These are phyloP conservation scores for Disparrhopalites patrizii DNA, from an alignment of 2,888 invertebrate species.

Conservation along the genomic window DNA sequence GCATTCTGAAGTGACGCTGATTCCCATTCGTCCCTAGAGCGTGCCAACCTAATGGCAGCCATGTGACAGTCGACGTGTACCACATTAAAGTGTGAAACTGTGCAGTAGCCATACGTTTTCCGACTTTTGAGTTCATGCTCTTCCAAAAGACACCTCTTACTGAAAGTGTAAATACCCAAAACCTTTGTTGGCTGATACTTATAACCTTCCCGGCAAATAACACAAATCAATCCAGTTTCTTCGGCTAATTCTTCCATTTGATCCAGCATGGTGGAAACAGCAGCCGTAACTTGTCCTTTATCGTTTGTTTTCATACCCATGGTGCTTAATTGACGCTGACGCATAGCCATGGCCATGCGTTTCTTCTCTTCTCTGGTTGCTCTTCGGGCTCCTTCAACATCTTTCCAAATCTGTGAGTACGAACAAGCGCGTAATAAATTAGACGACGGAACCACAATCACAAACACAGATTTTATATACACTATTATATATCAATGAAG, in stretches of 20 bases:
- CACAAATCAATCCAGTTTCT: conserved; percentile 92
- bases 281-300: conserved; percentile 76
- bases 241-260: conserved; percentile 94
- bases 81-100: conserved; percentile 96
- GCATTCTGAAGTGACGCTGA: conserved; percentile 96
- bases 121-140: conserved; percentile 85
- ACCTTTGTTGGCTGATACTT: conserved; percentile 91
- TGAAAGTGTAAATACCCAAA: conserved; percentile 93
- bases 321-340: conserved; percentile 91
- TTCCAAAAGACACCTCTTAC: conserved; percentile 89
- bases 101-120: conserved; percentile 71
- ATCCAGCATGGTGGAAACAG: conserved; percentile 54
- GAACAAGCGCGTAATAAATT: too few species aligned
- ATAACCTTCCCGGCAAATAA: conserved; percentile 97
- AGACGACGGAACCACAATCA: too few species aligned
- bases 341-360: conserved; percentile 94
- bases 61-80: conserved; percentile 98
- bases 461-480: too few species aligned
- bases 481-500: too few species aligned
- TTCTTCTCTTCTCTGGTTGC: conserved; percentile 96
- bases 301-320: conserved; percentile 95
- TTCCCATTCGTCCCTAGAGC: conserved; percentile 92
- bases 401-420: conserved; percentile 46
- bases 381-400: conserved; percentile 76
- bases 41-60: conserved; percentile 75